phyloP scores from a whole-genome alignment of 2,888 invertebrate species.

The Philereme vetulata region DNA sequence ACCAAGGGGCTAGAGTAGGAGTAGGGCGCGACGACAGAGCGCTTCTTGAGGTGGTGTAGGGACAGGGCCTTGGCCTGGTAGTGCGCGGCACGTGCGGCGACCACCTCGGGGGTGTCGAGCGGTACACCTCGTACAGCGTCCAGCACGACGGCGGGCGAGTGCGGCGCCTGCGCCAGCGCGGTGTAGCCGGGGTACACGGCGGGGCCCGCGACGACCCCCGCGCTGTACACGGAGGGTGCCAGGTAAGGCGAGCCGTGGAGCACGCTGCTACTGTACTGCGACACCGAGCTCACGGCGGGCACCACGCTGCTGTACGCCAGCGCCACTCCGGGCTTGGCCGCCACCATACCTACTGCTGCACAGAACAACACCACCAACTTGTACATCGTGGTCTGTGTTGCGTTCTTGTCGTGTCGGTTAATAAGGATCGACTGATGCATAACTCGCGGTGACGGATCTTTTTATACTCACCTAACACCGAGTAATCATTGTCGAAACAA shows the following conservation, averaged over 20 bases:
- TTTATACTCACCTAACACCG: conserved; percentile 59
- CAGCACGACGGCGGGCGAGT: conserved; percentile 73
- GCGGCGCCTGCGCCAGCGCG: conserved; percentile 61
- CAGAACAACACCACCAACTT: conserved; percentile 86
- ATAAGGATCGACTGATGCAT: conserved; percentile 71
- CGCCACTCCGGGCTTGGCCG: conserved; percentile 74
- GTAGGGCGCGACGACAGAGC: conserved; percentile 51
- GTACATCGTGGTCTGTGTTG: conserved; percentile 79
- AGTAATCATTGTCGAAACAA: conserved; percentile 56
- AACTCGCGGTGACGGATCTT: conserved; percentile 52
- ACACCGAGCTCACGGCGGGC: conserved; percentile 55
- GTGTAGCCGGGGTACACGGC: conserved; percentile 43
- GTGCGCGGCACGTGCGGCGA: conserved; percentile 75
- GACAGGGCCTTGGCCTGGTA: conserved; percentile 74
- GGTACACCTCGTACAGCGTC: conserved; percentile 75
- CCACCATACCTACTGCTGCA: conserved; percentile 82
- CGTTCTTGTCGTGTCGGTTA: conserved; percentile 56
- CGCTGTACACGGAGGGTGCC: conserved; percentile 46
- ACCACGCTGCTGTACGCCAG: conserved; percentile 56
- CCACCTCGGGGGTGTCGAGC: conserved; percentile 77
- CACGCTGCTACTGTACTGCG: conserved; percentile 59
- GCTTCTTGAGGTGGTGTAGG: conserved; percentile 70
- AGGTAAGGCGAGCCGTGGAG: conserved; percentile 56
- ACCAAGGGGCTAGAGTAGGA: conserved; percentile 46
- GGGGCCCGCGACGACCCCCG: conserved; percentile 45